Conservation (phyloP, 2,113 vertebrate species). For the western clawed frog (Xenopus tropicalis) region UCB_Xtro_10.0 CM004450.2:145093501-145094000, state of each 20-base stretch:
- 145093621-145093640: conserved; percentile 97
- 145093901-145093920: neutral
- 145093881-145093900: neutral
- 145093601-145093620: conserved; percentile 94
- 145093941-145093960: too few relatives aligned
- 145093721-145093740: neutral
- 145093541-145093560: too few relatives aligned
- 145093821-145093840: too few relatives aligned
- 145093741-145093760: neutral
- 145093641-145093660: conserved; percentile 97
- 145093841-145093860: neutral
- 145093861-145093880: too few relatives aligned
- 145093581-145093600: conserved; percentile 81
- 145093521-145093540: too few relatives aligned
- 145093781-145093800: neutral
- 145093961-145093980: neutral
- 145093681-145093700: conserved; percentile 96
- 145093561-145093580: too few relatives aligned
- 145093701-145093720: conserved; percentile 83
- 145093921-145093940: neutral
- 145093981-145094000: too few relatives aligned
- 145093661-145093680: conserved; percentile 94
- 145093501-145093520: too few relatives aligned
- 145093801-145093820: neutral
- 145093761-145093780: neutral